Percentiles rank a stretch among this genome's conserved stretches.
Conservation (phyloP, 2,113 vertebrate genomes). For the Pipra filicauda region DNA sequence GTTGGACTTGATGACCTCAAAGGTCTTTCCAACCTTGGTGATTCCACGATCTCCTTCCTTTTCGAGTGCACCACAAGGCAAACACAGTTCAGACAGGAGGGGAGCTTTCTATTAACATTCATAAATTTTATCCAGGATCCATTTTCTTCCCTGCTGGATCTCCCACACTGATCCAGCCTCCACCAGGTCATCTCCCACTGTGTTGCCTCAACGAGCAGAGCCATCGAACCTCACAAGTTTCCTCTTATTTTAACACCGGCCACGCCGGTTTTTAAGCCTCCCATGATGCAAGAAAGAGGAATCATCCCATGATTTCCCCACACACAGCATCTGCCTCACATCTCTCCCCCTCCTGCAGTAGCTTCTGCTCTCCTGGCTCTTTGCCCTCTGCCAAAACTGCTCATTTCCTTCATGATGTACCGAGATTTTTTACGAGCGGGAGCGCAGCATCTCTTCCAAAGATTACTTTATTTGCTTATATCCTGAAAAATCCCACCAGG, state of each 20-base stretch:
- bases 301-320: background rate
- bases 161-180: background rate
- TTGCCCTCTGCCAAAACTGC: constrained; percentile 39
- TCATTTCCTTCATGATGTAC: constrained; percentile 51
- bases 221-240: background rate
- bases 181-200: background rate
- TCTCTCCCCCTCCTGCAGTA: background rate
- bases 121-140: background rate
- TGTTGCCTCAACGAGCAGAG: background rate
- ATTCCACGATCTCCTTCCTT: fast-evolving
- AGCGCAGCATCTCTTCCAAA: constrained; percentile 29
- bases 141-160: background rate
- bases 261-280: fast-evolving
- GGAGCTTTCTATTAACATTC: background rate
- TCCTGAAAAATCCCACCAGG: constrained; percentile 54
- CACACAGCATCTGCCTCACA: background rate
- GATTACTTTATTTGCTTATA: constrained; percentile 45
- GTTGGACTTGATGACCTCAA: fast-evolving
- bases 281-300: background rate
- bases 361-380: constrained; percentile 14
- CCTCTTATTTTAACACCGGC: background rate
- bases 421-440: constrained; percentile 33
- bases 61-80: fast-evolving
- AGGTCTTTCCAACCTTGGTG: background rate
- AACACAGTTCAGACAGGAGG: background rate